These are phyloP conservation scores for Marcusenius ussheri DNA, from an alignment of 2,113 vertebrate species.

Conservation along the genomic window DNA sequence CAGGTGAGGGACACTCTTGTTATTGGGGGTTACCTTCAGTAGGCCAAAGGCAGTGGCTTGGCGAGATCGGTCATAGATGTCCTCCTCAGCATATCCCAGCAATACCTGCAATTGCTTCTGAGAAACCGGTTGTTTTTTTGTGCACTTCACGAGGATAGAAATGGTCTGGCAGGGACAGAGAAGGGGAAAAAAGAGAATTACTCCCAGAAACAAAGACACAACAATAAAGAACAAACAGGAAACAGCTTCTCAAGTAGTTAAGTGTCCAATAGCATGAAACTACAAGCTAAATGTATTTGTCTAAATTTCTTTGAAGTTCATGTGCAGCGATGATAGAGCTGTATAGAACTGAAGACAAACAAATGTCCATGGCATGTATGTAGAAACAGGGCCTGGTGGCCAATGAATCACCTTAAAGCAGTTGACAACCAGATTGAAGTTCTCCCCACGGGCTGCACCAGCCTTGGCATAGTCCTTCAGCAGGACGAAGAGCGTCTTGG, in stretches of 20 bases:
- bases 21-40: conserved; percentile 70
- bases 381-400: background rate
- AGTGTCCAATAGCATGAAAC: background rate
- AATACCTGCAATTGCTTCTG: conserved; percentile 87
- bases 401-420: conserved; percentile 80
- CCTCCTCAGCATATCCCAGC: conserved; percentile 91
- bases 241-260: background rate
- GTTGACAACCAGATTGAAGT: conserved; percentile 85
- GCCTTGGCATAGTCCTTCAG: conserved; percentile 89
- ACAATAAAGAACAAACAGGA: background rate
- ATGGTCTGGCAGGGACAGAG: conserved; percentile 67
- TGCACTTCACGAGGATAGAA: conserved; percentile 77
- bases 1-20: background rate
- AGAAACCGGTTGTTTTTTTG: conserved; percentile 66
- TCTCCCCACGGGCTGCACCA: conserved; percentile 81
- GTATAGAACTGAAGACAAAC: background rate
- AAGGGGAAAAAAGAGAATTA: background rate
- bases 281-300: background rate
- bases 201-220: background rate
- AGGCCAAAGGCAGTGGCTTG: conserved; percentile 92
- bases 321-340: background rate
- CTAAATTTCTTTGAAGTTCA: background rate
- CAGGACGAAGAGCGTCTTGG: conserved; percentile 81
- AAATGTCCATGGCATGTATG: background rate
- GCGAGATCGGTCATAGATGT: conserved; percentile 87